A percentile compares a stretch with the other conserved stretches of the same genome.
Conservation (phyloP, 2,113 vertebrate genomes). For the Galbula dea region DNA sequence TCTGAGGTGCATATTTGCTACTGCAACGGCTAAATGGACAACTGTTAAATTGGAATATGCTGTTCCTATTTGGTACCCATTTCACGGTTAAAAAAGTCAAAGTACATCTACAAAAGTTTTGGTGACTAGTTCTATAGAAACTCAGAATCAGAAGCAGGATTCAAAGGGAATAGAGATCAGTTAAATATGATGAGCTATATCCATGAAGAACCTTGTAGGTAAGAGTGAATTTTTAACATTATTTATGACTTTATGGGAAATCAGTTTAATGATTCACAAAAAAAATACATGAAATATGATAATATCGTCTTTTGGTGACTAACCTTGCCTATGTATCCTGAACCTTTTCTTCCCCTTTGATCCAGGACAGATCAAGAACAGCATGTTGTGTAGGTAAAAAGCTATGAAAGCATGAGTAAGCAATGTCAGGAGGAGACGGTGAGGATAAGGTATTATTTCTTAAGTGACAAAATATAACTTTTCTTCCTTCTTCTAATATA, state of each 20-base stretch:
- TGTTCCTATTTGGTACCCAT: background rate
- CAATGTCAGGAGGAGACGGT: background rate
- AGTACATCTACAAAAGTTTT: background rate
- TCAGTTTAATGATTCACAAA: constrained; percentile 1
- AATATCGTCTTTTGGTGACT: background rate
- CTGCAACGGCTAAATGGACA: background rate
- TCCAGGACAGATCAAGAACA: background rate
- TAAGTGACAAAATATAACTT: background rate
- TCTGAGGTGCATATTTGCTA: background rate
- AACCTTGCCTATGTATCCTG: background rate
- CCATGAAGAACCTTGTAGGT: constrained; percentile 14
- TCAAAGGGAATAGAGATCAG: background rate
- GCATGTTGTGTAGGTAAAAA: background rate
- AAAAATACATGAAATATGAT: background rate
- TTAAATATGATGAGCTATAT: background rate
- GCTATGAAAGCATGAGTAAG: background rate
- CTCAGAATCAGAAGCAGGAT: background rate
- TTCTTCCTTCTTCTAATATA: background rate
- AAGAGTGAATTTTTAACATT: constrained; percentile 28
- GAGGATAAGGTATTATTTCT: background rate
- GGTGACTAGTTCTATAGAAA: background rate
- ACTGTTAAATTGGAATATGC: background rate
- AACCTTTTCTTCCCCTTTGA: background rate
- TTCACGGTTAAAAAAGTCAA: background rate
- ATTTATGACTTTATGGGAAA: constrained; percentile 35